Percentiles rank a stretch among this genome's conserved stretches.
Evolutionary conservation across 2,113 vertebrate genomes (phyloP).

Genomic region (Guaruba guarouba): DNA sequence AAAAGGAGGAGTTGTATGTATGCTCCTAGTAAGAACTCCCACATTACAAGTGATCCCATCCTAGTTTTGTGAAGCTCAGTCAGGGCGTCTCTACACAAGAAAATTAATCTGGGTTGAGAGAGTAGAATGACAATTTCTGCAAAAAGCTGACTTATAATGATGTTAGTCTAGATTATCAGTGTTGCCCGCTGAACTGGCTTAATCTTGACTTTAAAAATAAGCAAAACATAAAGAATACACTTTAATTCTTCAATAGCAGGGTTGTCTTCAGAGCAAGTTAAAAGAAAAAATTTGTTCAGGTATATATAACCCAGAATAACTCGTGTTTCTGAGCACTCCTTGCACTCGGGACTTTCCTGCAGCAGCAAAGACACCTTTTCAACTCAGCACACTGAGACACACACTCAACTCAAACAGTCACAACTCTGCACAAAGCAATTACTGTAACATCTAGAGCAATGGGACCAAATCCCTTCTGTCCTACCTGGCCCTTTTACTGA

Average conservation of each 20-base stretch:
- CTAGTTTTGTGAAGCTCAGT: not conserved
- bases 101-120: not conserved
- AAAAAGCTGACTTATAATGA: not conserved
- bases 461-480: not conserved
- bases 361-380: slow-evolving; percentile 3
- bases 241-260: not conserved
- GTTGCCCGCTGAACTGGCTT: not conserved
- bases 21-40: not conserved
- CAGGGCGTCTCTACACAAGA: not conserved
- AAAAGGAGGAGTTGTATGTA: not conserved
- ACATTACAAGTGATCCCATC: not conserved
- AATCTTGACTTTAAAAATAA: not conserved
- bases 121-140: not conserved
- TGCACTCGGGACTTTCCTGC: not conserved
- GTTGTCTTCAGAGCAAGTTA: not conserved
- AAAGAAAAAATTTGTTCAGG: not conserved
- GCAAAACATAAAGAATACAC: not conserved
- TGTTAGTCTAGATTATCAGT: not conserved
- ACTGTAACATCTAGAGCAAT: not conserved
- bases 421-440: not conserved
- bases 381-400: not conserved
- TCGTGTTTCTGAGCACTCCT: not conserved
- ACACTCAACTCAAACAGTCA: not conserved
- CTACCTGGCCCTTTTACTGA: not conserved
- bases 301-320: not conserved